These are phyloP conservation scores for Cavia aperea DNA, from an alignment of 2,113 vertebrate species.

Conservation along the genomic window DNA sequence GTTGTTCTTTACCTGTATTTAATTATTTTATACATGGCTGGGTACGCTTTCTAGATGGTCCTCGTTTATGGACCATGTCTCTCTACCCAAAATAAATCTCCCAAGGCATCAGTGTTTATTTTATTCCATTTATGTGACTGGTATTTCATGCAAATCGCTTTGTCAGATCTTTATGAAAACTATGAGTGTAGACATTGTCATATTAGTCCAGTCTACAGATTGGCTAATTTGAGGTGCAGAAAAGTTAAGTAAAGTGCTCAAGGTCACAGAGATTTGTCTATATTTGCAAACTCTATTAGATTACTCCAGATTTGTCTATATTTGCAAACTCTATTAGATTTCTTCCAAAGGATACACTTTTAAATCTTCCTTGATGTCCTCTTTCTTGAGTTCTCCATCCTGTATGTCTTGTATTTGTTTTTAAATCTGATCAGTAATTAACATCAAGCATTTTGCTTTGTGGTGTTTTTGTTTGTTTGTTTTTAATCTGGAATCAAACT, in stretches of 20 bases:
- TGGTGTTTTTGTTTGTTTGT: no score
- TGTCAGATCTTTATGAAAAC: conserved; percentile 9
- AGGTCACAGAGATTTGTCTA: background rate
- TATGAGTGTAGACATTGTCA: background rate
- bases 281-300: background rate
- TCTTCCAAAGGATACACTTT: background rate
- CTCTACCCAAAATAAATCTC: background rate
- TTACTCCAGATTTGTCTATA: background rate
- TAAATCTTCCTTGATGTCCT: background rate
- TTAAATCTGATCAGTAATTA: background rate
- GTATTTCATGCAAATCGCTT: conserved; percentile 9
- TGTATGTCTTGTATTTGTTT: background rate
- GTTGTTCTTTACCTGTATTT: background rate
- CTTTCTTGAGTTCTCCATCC: background rate
- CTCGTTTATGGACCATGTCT: background rate
- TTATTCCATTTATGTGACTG: background rate
- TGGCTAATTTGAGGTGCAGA: background rate
- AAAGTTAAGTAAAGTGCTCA: background rate
- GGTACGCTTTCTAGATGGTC: background rate
- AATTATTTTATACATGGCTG: background rate
- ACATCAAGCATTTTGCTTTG: background rate
- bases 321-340: background rate
- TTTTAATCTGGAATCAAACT: no score
- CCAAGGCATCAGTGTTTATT: background rate
- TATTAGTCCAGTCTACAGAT: conserved; percentile 3